Evolutionary conservation across 2,888 invertebrate species (phyloP).

Genomic region (Drosophila mayaguana): DNA sequence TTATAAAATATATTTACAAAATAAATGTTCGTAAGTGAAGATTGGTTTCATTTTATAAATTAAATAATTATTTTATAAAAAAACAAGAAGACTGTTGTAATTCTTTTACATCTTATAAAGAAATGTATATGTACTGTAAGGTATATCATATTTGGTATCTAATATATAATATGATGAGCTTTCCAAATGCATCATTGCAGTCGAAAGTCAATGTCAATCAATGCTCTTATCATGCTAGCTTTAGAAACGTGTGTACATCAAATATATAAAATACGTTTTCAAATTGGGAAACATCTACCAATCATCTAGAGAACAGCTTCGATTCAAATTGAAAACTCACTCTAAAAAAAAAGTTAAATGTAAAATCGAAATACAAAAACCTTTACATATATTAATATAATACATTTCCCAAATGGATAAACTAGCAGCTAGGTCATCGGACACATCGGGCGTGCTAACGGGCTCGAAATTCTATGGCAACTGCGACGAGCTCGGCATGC

Average conservation of each 20-base stretch:
- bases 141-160: too few species aligned
- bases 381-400: background rate
- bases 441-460: slow-evolving; percentile 19
- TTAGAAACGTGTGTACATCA: too few species aligned
- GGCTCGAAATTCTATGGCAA: slow-evolving; percentile 50
- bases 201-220: too few species aligned
- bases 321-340: background rate
- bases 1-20: background rate
- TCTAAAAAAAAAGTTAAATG: background rate
- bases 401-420: slow-evolving; percentile 6
- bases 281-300: background rate
- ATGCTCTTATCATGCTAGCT: too few species aligned
- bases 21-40: background rate
- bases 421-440: background rate
- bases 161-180: too few species aligned
- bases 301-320: background rate
- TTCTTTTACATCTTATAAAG: too few species aligned
- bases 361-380: background rate
- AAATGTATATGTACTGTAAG: too few species aligned
- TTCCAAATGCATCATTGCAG: too few species aligned
- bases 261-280: background rate
- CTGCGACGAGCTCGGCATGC: slow-evolving; percentile 86
- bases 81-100: background rate
- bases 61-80: background rate
- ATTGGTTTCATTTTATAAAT: background rate